These are phyloP conservation scores for Alexandromys fortis DNA, from an alignment of 2,113 vertebrate genomes.

Conservation along the genomic window DNA sequence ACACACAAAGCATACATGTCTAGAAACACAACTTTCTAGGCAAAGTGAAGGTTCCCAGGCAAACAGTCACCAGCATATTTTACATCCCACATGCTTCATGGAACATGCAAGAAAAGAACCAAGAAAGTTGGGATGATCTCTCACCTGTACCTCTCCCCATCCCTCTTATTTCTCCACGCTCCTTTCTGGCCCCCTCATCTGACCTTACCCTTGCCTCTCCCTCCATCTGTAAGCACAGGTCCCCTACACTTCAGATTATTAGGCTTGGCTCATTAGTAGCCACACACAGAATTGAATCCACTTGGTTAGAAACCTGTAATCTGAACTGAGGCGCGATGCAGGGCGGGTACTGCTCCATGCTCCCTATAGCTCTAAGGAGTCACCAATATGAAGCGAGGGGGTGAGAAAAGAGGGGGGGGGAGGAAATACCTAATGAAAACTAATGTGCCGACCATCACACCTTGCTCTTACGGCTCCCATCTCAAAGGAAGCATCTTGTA, in stretches of 20 bases:
- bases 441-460: neutral
- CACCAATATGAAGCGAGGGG: neutral
- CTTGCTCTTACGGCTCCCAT: neutral
- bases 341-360: neutral
- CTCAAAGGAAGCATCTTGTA: neutral
- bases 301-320: neutral
- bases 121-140: neutral
- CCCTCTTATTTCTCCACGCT: neutral
- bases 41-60: neutral
- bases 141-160: neutral
- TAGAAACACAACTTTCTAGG: neutral
- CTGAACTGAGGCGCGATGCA: neutral
- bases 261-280: conserved; percentile 33
- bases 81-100: accelerated
- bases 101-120: too few relatives aligned
- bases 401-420: neutral
- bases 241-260: neutral
- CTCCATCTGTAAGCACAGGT: neutral
- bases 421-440: conserved; percentile 6
- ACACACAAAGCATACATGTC: neutral
- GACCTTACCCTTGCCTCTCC: neutral
- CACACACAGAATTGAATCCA: neutral
- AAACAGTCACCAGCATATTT: neutral
- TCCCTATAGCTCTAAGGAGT: neutral
- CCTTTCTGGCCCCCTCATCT: neutral